These are phyloP conservation scores for Micrasema longulum DNA, from an alignment of 1,140 invertebrate genomes.

Conservation along the genomic window DNA sequence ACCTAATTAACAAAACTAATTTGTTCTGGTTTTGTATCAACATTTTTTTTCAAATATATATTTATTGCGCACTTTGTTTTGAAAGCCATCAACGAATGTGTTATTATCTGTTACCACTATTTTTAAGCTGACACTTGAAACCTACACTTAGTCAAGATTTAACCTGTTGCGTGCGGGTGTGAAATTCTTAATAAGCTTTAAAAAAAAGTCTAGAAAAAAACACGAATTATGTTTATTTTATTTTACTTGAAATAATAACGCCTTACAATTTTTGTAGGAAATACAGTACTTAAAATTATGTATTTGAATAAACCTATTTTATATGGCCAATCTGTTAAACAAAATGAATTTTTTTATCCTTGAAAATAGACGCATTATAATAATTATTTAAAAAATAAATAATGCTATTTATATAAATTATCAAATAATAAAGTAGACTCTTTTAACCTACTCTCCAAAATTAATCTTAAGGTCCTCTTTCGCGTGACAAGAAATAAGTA, in stretches of 20 bases:
- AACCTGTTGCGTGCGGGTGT: conserved; percentile 3
- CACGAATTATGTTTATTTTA: background rate
- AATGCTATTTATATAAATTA: no score
- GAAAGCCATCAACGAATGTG: background rate
- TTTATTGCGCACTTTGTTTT: background rate
- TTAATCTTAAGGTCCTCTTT: no score
- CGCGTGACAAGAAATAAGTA: no score
- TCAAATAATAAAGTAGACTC: no score
- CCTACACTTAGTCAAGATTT: background rate
- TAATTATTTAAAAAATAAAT: no score
- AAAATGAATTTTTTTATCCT: no score
- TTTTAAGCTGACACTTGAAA: conserved; percentile 5
- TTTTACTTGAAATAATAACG: background rate
- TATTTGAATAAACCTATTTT: background rate
- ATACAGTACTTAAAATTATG: background rate
- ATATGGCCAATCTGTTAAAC: background rate
- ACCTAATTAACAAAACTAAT: no score
- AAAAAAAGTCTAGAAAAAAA: background rate
- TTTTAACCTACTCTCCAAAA: no score
- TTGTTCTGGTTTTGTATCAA: no score
- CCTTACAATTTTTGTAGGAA: background rate
- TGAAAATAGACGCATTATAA: no score
- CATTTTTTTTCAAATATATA: no score
- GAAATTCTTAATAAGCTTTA: background rate
- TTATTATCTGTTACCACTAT: background rate